Evolutionary conservation across 1,140 invertebrate genomes (phyloP).

Genomic region (Sesamia nonagrioides): DNA sequence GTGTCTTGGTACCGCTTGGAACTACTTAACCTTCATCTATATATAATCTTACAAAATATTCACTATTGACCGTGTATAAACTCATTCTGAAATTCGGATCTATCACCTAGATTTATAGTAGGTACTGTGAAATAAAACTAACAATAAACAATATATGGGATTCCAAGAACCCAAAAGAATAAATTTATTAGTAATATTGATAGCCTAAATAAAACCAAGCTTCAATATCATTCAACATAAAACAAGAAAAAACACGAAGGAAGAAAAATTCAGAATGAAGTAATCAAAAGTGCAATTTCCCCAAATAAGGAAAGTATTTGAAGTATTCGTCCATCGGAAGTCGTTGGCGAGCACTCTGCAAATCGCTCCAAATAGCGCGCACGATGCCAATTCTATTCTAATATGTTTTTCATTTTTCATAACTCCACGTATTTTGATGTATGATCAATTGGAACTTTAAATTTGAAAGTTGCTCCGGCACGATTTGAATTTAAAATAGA

Average conservation of each 20-base stretch:
- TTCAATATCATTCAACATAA: constrained; percentile 20
- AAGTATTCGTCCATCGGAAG: constrained; percentile 72
- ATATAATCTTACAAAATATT: constrained; percentile 12
- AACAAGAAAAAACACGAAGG: constrained; percentile 30
- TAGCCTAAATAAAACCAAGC: constrained; percentile 6
- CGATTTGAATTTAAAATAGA: not conserved
- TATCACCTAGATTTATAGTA: not conserved
- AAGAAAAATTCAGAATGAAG: constrained; percentile 62
- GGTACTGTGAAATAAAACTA: not conserved
- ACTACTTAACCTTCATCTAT: constrained; percentile 16
- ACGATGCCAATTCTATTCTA: constrained; percentile 64
- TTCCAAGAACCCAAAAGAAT: not conserved
- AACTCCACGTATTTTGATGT: constrained; percentile 45
- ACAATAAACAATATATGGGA: not conserved
- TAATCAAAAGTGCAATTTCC: constrained; percentile 68
- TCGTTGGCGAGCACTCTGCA: constrained; percentile 67
- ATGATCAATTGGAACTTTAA: constrained; percentile 30
- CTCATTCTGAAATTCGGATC: not conserved
- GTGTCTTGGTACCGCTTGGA: constrained; percentile 34
- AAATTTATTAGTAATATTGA: not conserved
- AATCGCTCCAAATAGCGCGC: constrained; percentile 66
- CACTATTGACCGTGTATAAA: not conserved
- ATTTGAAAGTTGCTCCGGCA: constrained; percentile 9
- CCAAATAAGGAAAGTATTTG: constrained; percentile 71
- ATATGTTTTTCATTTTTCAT: constrained; percentile 56